Base-by-base conservation (phyloP, 2,888 invertebrate genomes). In the Plagodis pulveraria region DNA sequence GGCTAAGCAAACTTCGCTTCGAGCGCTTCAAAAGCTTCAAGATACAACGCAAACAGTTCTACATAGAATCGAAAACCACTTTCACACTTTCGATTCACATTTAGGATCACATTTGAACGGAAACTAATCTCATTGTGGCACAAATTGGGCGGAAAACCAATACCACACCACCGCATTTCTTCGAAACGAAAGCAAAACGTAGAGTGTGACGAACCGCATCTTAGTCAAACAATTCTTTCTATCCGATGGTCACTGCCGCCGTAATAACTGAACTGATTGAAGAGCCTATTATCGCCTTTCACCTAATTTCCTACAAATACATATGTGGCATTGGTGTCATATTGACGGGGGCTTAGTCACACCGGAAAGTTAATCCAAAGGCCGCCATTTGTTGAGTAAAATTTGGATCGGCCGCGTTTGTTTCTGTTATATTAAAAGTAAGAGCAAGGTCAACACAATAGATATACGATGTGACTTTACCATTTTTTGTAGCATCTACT, bases 221-320 rank as follows among this genome's bases (percentile, higher is more conserved):
- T 74, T 77, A 75, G 72, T 77, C 69, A 73, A 76, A 67, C 68
- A 74, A 77, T 76, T 74, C 77, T 75, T 78, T 81, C 81, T 73
- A 78, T 77, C 77, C 77, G 74, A 74, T 74, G 72, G 70, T 71
- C 70, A 74, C 73, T 73, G 75, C 71, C 70, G 74, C 73, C 74
- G 75, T 82, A 87, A 81, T 86, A 76, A 77, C n/a, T n/a, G n/a
- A n/a, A n/a, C n/a, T n/a, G 68, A 76, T 73, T 73, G 79, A 84
- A 86, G 84, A 83, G 82, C 69, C 78, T 74, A 83, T 85, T 84
- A 83, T 67, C 66, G 72, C 80, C 85, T 87, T 87, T 89, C 88
- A 84, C 86, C 81, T 76, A 81, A 77, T 86, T 82, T 72, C 71
- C 58, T 65, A 63, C 59, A 59, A 62, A 65, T 58, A n/a, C n/a